Evolutionary conservation across 2,888 invertebrate species (phyloP).

Genomic region (Hylaea fasciaria): DNA sequence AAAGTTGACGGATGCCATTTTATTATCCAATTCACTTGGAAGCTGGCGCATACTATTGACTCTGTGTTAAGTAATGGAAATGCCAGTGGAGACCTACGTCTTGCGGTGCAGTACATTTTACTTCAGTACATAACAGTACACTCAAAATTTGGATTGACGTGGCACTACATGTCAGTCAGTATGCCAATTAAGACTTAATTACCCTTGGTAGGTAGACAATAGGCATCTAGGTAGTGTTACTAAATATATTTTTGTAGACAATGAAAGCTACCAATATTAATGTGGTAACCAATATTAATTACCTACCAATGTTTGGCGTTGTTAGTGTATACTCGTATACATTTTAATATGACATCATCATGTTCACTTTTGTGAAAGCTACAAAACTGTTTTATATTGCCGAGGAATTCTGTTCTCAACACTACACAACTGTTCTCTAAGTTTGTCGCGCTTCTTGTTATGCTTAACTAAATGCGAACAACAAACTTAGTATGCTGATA

Average conservation of each 20-base stretch:
- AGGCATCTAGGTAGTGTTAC: no score
- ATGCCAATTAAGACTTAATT: no score
- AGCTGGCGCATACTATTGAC: constrained; percentile 58
- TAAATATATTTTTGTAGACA: no score
- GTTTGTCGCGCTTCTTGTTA: constrained; percentile 68
- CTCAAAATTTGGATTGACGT: neutral
- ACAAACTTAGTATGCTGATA: constrained; percentile 52
- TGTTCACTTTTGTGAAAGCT: neutral
- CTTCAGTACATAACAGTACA: neutral
- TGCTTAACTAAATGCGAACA: constrained; percentile 60
- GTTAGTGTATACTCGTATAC: no score
- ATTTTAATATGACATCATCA: no score
- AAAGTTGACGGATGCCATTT: constrained; percentile 69
- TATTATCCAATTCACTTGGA: constrained; percentile 74
- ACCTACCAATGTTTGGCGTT: no score
- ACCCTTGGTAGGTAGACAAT: no score
- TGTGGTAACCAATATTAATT: no score
- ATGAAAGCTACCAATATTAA: no score
- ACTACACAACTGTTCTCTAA: constrained; percentile 71
- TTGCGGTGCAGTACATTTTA: neutral
- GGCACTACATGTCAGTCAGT: no score
- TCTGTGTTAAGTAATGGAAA: constrained; percentile 68
- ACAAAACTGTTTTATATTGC: constrained; percentile 27
- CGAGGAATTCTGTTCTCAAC: constrained; percentile 58
- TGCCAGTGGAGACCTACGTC: constrained; percentile 36